Evolutionary conservation across 2,797 vertebrate species (phyloP).

Genomic region (Pangasius krempfi): DNA sequence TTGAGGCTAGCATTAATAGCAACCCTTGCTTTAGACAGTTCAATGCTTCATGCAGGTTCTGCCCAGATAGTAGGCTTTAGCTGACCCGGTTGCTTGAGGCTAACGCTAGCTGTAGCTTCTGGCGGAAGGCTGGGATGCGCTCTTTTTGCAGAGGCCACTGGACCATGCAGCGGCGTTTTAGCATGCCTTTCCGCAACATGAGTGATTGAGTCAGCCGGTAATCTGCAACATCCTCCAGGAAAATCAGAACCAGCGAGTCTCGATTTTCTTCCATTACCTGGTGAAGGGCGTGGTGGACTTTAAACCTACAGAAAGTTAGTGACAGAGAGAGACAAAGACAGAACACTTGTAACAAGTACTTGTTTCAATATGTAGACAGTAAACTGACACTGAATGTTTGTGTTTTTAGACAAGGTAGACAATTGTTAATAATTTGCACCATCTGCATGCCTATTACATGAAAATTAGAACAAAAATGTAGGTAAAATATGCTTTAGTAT

Average conservation of each 20-base stretch:
- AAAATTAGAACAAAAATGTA: neutral
- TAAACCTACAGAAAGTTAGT: constrained; percentile 82
- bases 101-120: constrained; percentile 86
- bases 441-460: neutral
- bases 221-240: constrained; percentile 90
- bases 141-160: constrained; percentile 88
- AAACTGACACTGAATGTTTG: neutral
- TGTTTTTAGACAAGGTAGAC: neutral
- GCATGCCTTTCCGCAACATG: constrained; percentile 89
- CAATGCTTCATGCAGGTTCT: neutral
- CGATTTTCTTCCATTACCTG: constrained; percentile 90
- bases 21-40: neutral
- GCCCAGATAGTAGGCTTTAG: neutral
- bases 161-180: constrained; percentile 84
- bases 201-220: constrained; percentile 84
- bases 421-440: neutral
- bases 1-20: neutral
- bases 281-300: constrained; percentile 86
- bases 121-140: constrained; percentile 82
- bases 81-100: constrained; percentile 79
- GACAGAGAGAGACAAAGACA: neutral
- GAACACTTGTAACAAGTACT: neutral
- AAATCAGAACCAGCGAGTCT: constrained; percentile 90
- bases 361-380: neutral
- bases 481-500: neutral